phyloP scores from a whole-genome alignment of 2,113 vertebrate species.

The Gymnocephalus cernua region DNA sequence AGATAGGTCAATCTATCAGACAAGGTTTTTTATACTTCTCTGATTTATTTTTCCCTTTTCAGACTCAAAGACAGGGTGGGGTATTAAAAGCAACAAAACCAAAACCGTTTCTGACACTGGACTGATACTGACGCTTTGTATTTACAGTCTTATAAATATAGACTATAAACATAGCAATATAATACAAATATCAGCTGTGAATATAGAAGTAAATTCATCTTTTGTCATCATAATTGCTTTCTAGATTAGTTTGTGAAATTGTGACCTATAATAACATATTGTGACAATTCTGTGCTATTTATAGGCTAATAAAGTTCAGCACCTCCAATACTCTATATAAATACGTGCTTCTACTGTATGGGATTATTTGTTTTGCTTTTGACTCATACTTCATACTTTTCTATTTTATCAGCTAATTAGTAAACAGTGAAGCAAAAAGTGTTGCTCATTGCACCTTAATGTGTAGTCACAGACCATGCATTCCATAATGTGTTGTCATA shows the following conservation, averaged over 20 bases:
- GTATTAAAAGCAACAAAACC: conserved; percentile 17
- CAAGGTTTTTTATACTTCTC: conserved; percentile 6
- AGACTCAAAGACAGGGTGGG: neutral
- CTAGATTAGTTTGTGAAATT: neutral
- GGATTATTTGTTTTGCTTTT: neutral
- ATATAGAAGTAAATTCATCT: neutral
- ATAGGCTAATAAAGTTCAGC: neutral
- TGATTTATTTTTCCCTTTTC: conserved; percentile 14
- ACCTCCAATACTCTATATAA: neutral
- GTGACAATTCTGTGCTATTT: neutral
- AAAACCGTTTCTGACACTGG: neutral
- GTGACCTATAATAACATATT: neutral
- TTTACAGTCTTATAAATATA: conserved; percentile 1
- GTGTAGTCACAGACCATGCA: neutral
- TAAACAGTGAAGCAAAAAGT: conserved; percentile 26
- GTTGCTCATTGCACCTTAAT: neutral
- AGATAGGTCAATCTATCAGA: conserved; percentile 22
- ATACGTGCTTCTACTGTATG: neutral
- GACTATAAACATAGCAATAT: neutral
- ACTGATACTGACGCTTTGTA: neutral
- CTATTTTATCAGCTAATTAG: neutral
- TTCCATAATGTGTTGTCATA: neutral
- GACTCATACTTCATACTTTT: neutral
- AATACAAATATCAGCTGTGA: neutral
- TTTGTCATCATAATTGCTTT: neutral